phyloP scores from a whole-genome alignment of 1,140 invertebrate species.

The Aphaenogaster ashmeadi region DNA sequence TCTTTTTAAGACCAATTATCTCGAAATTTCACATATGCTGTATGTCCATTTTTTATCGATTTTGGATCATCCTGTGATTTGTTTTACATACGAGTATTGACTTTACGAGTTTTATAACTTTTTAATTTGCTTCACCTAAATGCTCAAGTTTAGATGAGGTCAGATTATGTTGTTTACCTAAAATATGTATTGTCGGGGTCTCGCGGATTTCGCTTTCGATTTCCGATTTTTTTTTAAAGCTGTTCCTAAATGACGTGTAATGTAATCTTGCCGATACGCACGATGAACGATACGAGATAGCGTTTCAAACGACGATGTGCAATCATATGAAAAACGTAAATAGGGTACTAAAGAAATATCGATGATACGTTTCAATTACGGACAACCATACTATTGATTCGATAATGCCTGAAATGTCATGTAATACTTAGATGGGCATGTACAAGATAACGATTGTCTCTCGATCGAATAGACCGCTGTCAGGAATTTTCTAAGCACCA shows the following conservation, averaged over 20 bases:
- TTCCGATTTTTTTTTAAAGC: slow-evolving; percentile 81
- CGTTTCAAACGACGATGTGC: slow-evolving; percentile 43
- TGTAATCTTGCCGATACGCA: slow-evolving; percentile 83
- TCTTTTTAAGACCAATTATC: background rate
- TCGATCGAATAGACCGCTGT: slow-evolving; percentile 38
- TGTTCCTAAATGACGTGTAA: slow-evolving; percentile 78
- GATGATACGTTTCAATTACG: slow-evolving; percentile 29
- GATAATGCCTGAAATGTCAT: slow-evolving; percentile 42
- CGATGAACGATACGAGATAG: slow-evolving; percentile 49
- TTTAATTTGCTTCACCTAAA: slow-evolving; percentile 87
- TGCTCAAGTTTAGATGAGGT: slow-evolving; percentile 86
- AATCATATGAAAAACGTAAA: slow-evolving; percentile 30
- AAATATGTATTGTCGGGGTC: slow-evolving; percentile 77
- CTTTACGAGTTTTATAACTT: slow-evolving; percentile 51
- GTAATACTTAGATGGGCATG: slow-evolving; percentile 61
- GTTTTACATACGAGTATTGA: background rate
- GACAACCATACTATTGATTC: slow-evolving; percentile 20
- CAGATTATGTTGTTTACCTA: slow-evolving; percentile 78
- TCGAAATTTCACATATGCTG: slow-evolving; percentile 28
- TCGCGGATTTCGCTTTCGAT: slow-evolving; percentile 66
- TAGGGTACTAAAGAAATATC: slow-evolving; percentile 49
- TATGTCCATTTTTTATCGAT: slow-evolving; percentile 18
- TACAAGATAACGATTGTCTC: slow-evolving; percentile 65
- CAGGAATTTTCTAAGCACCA: slow-evolving; percentile 58
- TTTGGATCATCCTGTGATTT: slow-evolving; percentile 1